Percentiles rank a stretch among this genome's conserved stretches.
phyloP scores from a whole-genome alignment of 2,888 invertebrate genomes.

The Lasioglossum morio region DNA sequence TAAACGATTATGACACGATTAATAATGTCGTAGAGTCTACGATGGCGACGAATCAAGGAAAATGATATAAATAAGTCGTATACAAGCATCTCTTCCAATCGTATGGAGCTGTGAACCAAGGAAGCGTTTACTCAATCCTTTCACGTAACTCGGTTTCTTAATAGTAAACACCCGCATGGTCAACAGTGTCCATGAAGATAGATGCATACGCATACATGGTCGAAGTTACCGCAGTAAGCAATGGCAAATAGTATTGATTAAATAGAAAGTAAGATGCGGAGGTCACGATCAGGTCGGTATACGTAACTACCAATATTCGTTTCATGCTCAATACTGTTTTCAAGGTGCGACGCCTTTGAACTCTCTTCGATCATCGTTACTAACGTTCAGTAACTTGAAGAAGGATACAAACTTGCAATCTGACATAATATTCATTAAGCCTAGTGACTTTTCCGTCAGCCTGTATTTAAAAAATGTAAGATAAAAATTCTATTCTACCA shows the following conservation, averaged over 20 bases:
- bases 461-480: background rate
- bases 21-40: background rate
- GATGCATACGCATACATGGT: background rate
- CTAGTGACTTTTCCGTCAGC: background rate
- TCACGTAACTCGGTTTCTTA: background rate
- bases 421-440: background rate
- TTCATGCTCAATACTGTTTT: background rate
- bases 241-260: conserved; percentile 13
- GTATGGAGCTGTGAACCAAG: background rate
- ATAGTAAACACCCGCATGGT: conserved; percentile 9
- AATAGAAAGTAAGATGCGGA: background rate
- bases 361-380: background rate
- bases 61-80: conserved; percentile 33
- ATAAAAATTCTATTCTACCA: background rate
- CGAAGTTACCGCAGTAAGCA: background rate
- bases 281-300: background rate
- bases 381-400: background rate
- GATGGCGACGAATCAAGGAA: background rate
- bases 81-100: background rate
- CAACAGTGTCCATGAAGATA: background rate
- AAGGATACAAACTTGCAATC: background rate
- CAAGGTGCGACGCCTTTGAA: background rate
- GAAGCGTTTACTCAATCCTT: background rate
- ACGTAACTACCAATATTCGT: background rate
- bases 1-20: conserved; percentile 12